These are phyloP conservation scores for Pangasius mekongensis DNA, from an alignment of 2,797 vertebrate genomes.

Conservation along the genomic window DNA sequence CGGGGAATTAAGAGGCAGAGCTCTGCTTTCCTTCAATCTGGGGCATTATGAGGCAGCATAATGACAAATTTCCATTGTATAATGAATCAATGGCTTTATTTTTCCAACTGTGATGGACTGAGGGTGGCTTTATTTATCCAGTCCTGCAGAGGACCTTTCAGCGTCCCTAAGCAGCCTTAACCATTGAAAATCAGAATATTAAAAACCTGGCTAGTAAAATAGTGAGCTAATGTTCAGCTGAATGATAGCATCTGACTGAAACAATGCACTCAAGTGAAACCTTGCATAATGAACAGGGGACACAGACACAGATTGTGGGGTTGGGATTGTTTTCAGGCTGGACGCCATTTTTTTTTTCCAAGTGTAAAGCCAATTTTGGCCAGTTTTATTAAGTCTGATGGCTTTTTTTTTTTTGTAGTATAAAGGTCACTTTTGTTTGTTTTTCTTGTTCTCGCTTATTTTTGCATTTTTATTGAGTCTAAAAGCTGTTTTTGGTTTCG, in stretches of 20 bases:
- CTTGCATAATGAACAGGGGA: neutral
- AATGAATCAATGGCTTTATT: neutral
- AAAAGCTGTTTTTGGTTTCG: neutral
- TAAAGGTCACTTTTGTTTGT: too few species aligned
- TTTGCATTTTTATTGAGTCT: neutral
- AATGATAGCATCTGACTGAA: neutral
- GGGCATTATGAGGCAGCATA: neutral
- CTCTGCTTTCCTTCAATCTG: neutral
- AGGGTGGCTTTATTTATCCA: neutral
- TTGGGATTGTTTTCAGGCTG: neutral
- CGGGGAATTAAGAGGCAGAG: neutral
- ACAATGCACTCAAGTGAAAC: neutral
- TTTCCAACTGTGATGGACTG: neutral
- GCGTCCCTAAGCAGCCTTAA: neutral
- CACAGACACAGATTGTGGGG: too few species aligned
- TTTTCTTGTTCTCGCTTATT: neutral
- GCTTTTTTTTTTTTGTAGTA: neutral
- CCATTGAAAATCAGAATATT: neutral
- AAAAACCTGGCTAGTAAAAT: neutral
- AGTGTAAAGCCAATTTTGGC: neutral
- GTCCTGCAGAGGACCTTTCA: neutral
- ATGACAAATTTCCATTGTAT: neutral
- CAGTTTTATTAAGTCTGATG: neutral
- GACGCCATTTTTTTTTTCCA: neutral
- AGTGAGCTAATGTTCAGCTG: neutral